Conservation (phyloP, 37 sponge, comb jelly and placozoan species). For the Beroe ovata region DNA sequence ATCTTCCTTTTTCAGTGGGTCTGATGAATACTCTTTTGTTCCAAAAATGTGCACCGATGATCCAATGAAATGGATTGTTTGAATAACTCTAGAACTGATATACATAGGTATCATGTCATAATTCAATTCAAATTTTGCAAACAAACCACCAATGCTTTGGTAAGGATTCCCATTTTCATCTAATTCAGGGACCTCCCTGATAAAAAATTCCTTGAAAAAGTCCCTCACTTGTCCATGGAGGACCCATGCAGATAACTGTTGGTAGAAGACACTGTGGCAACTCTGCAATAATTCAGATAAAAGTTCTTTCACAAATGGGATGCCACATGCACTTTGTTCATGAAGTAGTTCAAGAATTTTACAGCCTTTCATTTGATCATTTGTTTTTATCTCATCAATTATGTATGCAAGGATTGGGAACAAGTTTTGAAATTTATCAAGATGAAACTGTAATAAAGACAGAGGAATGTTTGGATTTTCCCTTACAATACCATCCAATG, state of each 20-base stretch:
- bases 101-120: slow-evolving; percentile 32
- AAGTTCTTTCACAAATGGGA: slow-evolving; percentile 70
- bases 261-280: slow-evolving; percentile 85
- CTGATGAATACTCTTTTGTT: not conserved
- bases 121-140: slow-evolving; percentile 30
- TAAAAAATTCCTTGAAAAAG: slow-evolving; percentile 77
- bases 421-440: slow-evolving; percentile 34
- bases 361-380: slow-evolving; percentile 72
- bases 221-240: slow-evolving; percentile 84
- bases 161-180: not conserved
- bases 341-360: slow-evolving; percentile 74
- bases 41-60: slow-evolving; percentile 51
- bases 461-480: slow-evolving; percentile 35
- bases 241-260: slow-evolving; percentile 92
- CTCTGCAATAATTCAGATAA: slow-evolving; percentile 71
- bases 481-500: not conserved
- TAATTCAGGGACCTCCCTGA: slow-evolving; percentile 48
- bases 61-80: slow-evolving; percentile 33
- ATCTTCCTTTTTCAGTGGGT: slow-evolving; percentile 27
- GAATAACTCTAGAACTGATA: not conserved
- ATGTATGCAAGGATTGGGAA: slow-evolving; percentile 28
- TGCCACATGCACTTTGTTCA: slow-evolving; percentile 73
- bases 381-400: slow-evolving; percentile 48
- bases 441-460: slow-evolving; percentile 41
- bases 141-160: slow-evolving; percentile 5